Percentiles rank a stretch among this genome's conserved stretches.
phyloP scores from a whole-genome alignment of 2,797 vertebrate genomes.

The Carapus acus region DNA sequence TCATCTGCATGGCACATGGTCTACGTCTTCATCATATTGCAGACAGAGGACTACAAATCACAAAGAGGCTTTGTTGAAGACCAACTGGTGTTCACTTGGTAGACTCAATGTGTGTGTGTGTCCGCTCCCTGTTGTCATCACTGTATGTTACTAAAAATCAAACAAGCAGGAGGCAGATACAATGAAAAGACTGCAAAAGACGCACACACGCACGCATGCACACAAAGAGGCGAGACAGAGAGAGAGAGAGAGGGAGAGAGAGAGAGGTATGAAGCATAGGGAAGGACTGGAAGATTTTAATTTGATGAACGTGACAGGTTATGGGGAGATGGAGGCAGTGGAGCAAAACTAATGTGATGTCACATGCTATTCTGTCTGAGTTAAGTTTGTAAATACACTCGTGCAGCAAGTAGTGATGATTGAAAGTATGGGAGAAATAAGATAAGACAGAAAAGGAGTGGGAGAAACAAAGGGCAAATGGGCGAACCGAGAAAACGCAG shows the following conservation, averaged over 20 bases:
- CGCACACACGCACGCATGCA: too few species aligned
- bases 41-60: too few species aligned
- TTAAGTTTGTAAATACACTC: not conserved
- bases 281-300: not conserved
- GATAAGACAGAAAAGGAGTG: not conserved
- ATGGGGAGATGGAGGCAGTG: not conserved
- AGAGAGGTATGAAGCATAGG: too few species aligned
- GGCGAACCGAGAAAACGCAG: conserved; percentile 25
- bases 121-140: too few species aligned
- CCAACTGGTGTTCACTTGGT: too few species aligned
- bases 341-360: not conserved
- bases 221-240: too few species aligned
- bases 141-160: too few species aligned
- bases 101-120: too few species aligned
- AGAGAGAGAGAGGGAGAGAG: conserved; percentile 1
- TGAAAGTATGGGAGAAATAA: not conserved
- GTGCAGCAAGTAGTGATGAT: not conserved
- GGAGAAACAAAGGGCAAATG: conserved; percentile 1
- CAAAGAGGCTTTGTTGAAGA: too few species aligned
- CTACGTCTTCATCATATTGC: too few species aligned
- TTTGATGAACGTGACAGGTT: not conserved
- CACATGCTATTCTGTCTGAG: not conserved
- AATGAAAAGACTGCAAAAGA: too few species aligned
- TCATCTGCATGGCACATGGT: too few species aligned
- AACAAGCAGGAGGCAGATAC: conserved; percentile 7